Conservation (phyloP, 2,797 vertebrate species). For the Agapornis canus region DNA sequence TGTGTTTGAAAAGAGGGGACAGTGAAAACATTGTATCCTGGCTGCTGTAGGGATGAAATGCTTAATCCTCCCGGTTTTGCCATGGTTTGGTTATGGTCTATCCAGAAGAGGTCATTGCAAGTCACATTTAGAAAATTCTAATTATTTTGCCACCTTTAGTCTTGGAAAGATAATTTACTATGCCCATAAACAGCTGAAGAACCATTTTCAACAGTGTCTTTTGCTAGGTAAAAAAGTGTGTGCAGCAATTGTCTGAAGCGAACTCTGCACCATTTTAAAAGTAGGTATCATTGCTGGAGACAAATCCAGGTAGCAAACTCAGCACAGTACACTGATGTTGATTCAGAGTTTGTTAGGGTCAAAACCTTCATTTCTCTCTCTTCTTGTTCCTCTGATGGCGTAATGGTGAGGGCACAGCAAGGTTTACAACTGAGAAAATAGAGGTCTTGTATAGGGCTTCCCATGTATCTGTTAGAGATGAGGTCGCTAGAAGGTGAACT, state of each 20-base stretch:
- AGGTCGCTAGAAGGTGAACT: background rate
- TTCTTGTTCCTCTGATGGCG: background rate
- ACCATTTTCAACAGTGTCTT: background rate
- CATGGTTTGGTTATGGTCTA: background rate
- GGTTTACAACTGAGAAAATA: background rate
- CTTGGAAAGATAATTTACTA: background rate
- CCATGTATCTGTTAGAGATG: background rate
- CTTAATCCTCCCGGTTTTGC: background rate
- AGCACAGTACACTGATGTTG: too few relatives aligned
- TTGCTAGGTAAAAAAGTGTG: background rate
- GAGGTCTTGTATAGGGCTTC: background rate
- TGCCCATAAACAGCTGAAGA: background rate
- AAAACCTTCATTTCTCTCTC: background rate
- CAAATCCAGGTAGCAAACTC: background rate
- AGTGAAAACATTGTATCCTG: background rate
- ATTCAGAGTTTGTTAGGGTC: background rate
- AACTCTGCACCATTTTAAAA: background rate
- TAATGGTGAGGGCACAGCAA: background rate
- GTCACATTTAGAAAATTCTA: background rate
- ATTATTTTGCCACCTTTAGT: background rate
- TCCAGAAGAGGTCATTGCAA: background rate
- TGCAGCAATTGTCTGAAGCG: rapidly evolving
- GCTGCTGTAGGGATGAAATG: background rate
- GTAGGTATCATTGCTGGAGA: background rate
- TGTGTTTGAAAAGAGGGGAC: background rate